phyloP scores from a whole-genome alignment of 2,113 vertebrate genomes.

The Mesembrinibis cayennensis region DNA sequence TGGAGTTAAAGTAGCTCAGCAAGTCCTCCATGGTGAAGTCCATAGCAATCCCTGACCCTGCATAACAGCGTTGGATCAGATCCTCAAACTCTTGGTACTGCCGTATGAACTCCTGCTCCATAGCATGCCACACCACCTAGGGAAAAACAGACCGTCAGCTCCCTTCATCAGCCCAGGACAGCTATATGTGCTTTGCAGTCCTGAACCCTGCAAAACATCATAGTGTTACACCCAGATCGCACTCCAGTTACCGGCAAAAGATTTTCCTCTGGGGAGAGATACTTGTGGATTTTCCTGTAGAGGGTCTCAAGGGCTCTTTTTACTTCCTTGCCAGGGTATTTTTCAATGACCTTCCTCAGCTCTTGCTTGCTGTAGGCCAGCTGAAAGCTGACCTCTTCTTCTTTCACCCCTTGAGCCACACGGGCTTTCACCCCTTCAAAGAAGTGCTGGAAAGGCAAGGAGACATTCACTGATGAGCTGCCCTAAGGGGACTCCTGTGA shows the following conservation, averaged over 20 bases:
- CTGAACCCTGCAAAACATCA: no score
- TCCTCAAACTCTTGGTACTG: slow-evolving; percentile 41
- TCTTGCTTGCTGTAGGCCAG: slow-evolving; percentile 70
- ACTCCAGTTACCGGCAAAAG: slow-evolving; percentile 5
- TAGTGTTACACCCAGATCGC: background rate
- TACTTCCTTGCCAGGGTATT: slow-evolving; percentile 55
- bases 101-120: slow-evolving; percentile 11
- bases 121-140: slow-evolving; percentile 41
- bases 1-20: slow-evolving; percentile 54
- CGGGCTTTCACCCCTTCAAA: slow-evolving; percentile 54
- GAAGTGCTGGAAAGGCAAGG: slow-evolving; percentile 38
- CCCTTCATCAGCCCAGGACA: background rate
- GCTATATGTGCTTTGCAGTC: fast-evolving
- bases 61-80: slow-evolving; percentile 31
- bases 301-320: slow-evolving; percentile 41
- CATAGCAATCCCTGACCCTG: slow-evolving; percentile 42
- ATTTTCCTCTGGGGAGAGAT: slow-evolving; percentile 41
- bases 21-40: slow-evolving; percentile 47
- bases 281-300: slow-evolving; percentile 44
- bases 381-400: slow-evolving; percentile 65
- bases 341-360: slow-evolving; percentile 41
- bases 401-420: slow-evolving; percentile 58
- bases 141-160: background rate
- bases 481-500: fast-evolving
- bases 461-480: background rate